Conservation (phyloP, 2,888 invertebrate genomes). For the Ischnus inquisitorius region DNA sequence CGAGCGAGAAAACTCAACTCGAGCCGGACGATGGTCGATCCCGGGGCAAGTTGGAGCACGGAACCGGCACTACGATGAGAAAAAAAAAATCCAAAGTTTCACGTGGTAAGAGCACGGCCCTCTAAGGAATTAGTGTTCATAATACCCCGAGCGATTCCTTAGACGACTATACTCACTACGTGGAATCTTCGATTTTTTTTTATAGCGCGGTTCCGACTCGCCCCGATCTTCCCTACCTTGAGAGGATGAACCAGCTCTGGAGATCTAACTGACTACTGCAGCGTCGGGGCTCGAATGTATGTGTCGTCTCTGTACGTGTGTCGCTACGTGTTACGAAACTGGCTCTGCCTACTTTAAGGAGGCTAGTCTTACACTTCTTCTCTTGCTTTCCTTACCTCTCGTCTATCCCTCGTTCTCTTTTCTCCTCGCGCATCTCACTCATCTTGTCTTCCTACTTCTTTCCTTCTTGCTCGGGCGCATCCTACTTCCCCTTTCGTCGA, state of each 20-base stretch:
- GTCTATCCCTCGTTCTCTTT: neutral
- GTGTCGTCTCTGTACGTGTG: neutral
- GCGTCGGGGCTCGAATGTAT: neutral
- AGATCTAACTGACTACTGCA: slow-evolving; percentile 6
- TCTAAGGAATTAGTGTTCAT: no score
- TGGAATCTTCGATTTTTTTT: no score
- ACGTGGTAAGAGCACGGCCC: no score
- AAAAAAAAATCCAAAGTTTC: no score
- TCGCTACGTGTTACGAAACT: slow-evolving; percentile 24
- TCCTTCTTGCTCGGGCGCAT: slow-evolving; percentile 19
- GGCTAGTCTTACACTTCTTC: slow-evolving; percentile 35
- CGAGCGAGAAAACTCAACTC: no score
- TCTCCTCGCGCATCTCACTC: neutral
- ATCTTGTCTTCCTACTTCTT: slow-evolving; percentile 2
- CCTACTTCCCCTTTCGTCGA: slow-evolving; percentile 20
- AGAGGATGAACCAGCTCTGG: slow-evolving; percentile 5
- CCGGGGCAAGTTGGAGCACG: no score
- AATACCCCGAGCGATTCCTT: no score
- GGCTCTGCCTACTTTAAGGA: slow-evolving; percentile 18
- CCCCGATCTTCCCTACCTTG: neutral
- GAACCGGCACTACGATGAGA: no score
- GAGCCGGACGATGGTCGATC: no score
- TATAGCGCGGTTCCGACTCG: no score
- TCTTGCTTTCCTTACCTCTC: slow-evolving; percentile 7
- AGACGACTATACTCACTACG: no score